Evolutionary conservation across 2,113 vertebrate species (phyloP), one percentile per base, ranked within the genome.

Genomic region (Acrocephalus kingi): DNA sequence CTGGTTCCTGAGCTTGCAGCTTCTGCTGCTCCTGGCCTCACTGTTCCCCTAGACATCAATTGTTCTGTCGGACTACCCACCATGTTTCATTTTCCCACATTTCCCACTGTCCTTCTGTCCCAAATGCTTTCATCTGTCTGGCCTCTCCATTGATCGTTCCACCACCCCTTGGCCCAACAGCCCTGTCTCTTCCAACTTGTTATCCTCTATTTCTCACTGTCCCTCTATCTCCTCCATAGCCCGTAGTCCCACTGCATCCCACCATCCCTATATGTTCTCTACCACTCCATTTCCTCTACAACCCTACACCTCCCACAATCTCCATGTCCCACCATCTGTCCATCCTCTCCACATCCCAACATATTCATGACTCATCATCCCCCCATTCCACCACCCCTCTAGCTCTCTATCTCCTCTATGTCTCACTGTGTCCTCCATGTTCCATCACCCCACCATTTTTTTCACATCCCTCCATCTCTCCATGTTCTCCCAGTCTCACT

Each of bases 121-220:
- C 13, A 83, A 72, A 83, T 52, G 56, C 37, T 52, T 72, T 72
- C 31, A 72, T 10, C 20, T 52, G 25, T 51, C 10, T 52, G 56
- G 46, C 16, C 46, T 61, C 31, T 72, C 46, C 6, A 43, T 31
- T 0, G 0, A 35, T 45, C 0, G 0, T 24, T 52, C 46, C 21
- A 83, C 16, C 25, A 61, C 5, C 20, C 12, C 31, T 15, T 61
- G 13, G 20, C 20, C 24, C 46, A 71, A 31, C 6, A 63, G 4
- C 13, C 31, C 25, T 25, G 31, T 25, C 33, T 63, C 13, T 13
- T 45, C 48, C 39, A 72, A 9, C 17, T 37, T 24, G 13, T 24
- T 52, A 62, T 8, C 21, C 13, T 52, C 25, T 39, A 54, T 52
- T 72, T 72, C 33, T 72, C 48, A 62, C 33, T 45, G 17, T 37